A percentile compares a stretch with the other conserved stretches of the same genome.
Conservation (phyloP, 2,888 invertebrate genomes). For the Nomada ruficornis region DNA sequence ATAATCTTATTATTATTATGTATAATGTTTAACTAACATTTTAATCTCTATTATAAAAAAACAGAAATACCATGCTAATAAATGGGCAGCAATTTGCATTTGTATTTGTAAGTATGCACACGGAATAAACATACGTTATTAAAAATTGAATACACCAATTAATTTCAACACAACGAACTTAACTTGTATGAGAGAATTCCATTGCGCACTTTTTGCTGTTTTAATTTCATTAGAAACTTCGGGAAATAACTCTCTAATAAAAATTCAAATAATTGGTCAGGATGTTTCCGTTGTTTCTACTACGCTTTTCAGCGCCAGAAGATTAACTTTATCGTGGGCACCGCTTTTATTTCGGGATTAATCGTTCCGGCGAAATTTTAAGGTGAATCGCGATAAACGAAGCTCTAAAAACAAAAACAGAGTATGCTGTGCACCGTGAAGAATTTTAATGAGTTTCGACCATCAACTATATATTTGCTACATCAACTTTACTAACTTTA, state of each 20-base stretch:
- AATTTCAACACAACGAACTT: too few relatives aligned
- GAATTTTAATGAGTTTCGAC: too few relatives aligned
- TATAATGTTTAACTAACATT: too few relatives aligned
- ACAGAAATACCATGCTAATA: too few relatives aligned
- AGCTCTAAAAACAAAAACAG: slow-evolving; percentile 48
- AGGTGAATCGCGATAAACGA: slow-evolving; percentile 35
- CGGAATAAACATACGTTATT: too few relatives aligned
- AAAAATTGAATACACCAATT: too few relatives aligned
- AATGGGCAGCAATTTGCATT: too few relatives aligned
- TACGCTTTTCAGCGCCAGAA: background rate
- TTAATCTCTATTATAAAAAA: too few relatives aligned
- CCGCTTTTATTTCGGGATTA: slow-evolving; percentile 27
- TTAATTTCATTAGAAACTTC: background rate
- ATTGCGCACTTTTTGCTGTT: background rate
- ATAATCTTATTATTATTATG: too few relatives aligned
- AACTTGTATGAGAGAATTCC: too few relatives aligned
- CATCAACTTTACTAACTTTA: slow-evolving; percentile 5
- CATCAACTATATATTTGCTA: slow-evolving; percentile 14
- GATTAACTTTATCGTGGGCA: slow-evolving; percentile 17
- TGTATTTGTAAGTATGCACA: too few relatives aligned
- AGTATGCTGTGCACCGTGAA: background rate
- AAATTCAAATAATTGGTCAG: background rate
- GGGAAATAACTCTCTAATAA: background rate
- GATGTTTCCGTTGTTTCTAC: background rate
- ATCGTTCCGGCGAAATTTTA: slow-evolving; percentile 26